Conservation (phyloP, 2,888 invertebrate species). For the Tenthredo livida region DNA sequence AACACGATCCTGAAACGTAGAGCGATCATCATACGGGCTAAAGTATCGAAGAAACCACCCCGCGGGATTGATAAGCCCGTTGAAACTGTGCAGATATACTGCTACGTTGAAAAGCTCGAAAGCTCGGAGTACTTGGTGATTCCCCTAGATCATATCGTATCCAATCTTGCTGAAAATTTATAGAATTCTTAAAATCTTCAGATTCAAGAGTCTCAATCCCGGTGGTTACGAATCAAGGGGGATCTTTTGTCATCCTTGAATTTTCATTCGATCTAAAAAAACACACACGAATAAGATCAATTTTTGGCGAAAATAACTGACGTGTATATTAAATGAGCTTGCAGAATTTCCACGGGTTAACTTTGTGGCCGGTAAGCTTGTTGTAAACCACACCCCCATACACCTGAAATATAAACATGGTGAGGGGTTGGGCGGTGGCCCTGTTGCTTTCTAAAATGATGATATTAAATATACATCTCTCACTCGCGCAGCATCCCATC, state of each 20-base stretch:
- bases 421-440: neutral
- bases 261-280: too few relatives aligned
- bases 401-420: conserved; percentile 67
- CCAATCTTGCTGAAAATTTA: neutral
- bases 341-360: neutral
- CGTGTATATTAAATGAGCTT: neutral
- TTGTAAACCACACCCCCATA: conserved; percentile 67
- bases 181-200: neutral
- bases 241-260: neutral
- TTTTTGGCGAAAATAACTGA: neutral
- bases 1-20: neutral
- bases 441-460: conserved; percentile 60
- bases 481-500: conserved; percentile 45
- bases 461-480: conserved; percentile 73
- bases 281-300: neutral
- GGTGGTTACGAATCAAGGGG: neutral
- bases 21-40: neutral
- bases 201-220: neutral
- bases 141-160: neutral
- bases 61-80: neutral
- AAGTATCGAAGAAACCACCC: neutral
- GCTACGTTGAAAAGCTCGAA: neutral
- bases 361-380: conserved; percentile 1
- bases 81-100: neutral
- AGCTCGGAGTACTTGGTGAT: neutral